These are phyloP conservation scores for Stenotaenia linearis DNA, from an alignment of 2,888 invertebrate genomes.

Conservation along the genomic window DNA sequence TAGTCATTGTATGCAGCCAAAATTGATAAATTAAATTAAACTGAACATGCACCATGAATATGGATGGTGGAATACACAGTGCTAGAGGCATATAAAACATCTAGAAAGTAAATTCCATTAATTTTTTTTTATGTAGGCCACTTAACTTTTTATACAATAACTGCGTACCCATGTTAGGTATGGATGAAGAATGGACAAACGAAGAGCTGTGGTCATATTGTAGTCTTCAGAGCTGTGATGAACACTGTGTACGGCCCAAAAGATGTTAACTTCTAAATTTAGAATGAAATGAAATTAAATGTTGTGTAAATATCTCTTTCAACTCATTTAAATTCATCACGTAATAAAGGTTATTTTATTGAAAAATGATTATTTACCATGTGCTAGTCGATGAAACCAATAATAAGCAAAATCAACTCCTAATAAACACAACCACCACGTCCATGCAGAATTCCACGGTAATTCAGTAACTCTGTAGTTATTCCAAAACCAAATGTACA, in stretches of 20 bases:
- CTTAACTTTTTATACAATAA: no score
- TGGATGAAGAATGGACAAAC: conserved; percentile 73
- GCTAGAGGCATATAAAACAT: conserved; percentile 54
- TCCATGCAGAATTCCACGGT: conserved; percentile 69
- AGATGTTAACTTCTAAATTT: conserved; percentile 68
- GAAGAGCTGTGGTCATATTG: conserved; percentile 74
- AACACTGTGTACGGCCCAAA: conserved; percentile 86
- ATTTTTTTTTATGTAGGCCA: no score
- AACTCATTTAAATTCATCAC: no score
- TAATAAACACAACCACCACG: conserved; percentile 74
- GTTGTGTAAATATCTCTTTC: neutral
- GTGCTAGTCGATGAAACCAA: conserved; percentile 83
- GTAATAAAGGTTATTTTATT: no score
- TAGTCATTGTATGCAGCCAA: conserved; percentile 85
- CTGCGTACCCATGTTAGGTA: conserved; percentile 66
- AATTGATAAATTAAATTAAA: conserved; percentile 87
- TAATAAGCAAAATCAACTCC: conserved; percentile 84
- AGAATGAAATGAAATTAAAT: neutral
- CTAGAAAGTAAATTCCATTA: no score
- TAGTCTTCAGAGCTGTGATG: conserved; percentile 88
- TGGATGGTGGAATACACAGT: conserved; percentile 69
- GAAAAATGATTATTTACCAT: conserved; percentile 57
- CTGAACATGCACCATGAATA: conserved; percentile 76
- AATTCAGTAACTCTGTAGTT: conserved; percentile 64
- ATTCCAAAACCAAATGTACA: conserved; percentile 68